phyloP scores from a whole-genome alignment of 2,888 invertebrate species.

The Helleia helle region DNA sequence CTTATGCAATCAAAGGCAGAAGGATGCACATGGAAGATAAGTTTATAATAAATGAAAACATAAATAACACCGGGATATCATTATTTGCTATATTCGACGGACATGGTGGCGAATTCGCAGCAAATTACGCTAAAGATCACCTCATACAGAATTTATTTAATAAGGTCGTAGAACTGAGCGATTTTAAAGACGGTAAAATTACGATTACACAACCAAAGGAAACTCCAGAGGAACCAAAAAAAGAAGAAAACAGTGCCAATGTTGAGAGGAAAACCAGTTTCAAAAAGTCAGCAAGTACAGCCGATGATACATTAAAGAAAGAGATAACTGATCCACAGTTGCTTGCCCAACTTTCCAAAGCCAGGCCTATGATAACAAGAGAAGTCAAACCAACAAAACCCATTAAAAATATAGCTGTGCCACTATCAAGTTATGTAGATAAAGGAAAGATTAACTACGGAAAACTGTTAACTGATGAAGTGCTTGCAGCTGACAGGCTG shows the following conservation, averaged over 20 bases:
- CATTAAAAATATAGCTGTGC: conserved; percentile 59
- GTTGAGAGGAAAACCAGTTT: conserved; percentile 78
- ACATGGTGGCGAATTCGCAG: conserved; percentile 96
- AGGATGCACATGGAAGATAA: conserved; percentile 95
- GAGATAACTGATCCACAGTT: conserved; percentile 81
- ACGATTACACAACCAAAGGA: conserved; percentile 44
- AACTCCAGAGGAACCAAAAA: conserved; percentile 46
- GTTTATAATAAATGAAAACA: conserved; percentile 90
- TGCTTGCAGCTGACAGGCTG: conserved; percentile 86
- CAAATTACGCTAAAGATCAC: conserved; percentile 92
- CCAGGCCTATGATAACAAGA: conserved; percentile 75
- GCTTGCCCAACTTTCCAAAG: conserved; percentile 77
- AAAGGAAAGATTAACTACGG: conserved; percentile 86
- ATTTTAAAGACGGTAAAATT: conserved; percentile 76
- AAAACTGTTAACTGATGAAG: conserved; percentile 88
- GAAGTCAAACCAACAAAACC: conserved; percentile 71
- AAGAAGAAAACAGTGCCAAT: conserved; percentile 43
- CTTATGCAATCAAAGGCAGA: conserved; percentile 92
- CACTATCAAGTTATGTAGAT: conserved; percentile 79
- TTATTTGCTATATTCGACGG: conserved; percentile 96
- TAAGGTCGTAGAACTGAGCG: conserved; percentile 83
- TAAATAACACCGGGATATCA: conserved; percentile 88
- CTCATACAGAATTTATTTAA: conserved; percentile 85
- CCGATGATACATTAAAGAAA: conserved; percentile 71
- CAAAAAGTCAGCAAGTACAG: conserved; percentile 77